phyloP scores from a whole-genome alignment of 1,140 invertebrate species.

The Campoletis sonorensis region DNA sequence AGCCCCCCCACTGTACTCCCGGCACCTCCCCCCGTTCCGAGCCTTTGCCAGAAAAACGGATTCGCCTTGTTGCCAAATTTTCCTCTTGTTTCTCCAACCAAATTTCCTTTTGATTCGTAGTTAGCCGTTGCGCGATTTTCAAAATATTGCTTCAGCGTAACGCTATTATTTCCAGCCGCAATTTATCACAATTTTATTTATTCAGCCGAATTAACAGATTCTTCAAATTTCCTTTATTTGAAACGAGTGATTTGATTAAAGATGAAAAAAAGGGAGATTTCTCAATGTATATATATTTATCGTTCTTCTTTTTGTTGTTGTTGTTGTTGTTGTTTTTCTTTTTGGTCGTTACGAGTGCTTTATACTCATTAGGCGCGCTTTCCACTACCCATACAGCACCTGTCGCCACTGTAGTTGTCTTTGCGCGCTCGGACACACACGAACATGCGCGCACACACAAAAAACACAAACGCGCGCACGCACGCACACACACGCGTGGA shows the following conservation, averaged over 20 bases:
- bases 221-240: background rate
- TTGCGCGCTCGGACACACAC: slow-evolving; percentile 1
- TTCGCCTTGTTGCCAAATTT: slow-evolving; percentile 31
- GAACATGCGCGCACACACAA: background rate
- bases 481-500: background rate
- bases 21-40: slow-evolving; percentile 53
- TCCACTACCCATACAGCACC: slow-evolving; percentile 42
- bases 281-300: background rate
- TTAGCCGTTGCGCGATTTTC: slow-evolving; percentile 24
- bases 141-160: background rate
- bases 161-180: background rate
- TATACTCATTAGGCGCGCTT: slow-evolving; percentile 20
- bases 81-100: slow-evolving; percentile 17
- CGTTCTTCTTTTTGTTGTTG: background rate
- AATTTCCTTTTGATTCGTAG: background rate
- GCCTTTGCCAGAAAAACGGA: slow-evolving; percentile 53
- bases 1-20: slow-evolving; percentile 60
- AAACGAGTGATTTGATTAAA: background rate
- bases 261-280: background rate
- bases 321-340: background rate
- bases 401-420: slow-evolving; percentile 35
- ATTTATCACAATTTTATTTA: background rate
- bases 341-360: background rate
- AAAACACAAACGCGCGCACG: background rate
- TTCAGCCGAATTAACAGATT: background rate